These are phyloP conservation scores for Temnothorax longispinosus DNA, from an alignment of 1,140 invertebrate genomes.

Conservation along the genomic window DNA sequence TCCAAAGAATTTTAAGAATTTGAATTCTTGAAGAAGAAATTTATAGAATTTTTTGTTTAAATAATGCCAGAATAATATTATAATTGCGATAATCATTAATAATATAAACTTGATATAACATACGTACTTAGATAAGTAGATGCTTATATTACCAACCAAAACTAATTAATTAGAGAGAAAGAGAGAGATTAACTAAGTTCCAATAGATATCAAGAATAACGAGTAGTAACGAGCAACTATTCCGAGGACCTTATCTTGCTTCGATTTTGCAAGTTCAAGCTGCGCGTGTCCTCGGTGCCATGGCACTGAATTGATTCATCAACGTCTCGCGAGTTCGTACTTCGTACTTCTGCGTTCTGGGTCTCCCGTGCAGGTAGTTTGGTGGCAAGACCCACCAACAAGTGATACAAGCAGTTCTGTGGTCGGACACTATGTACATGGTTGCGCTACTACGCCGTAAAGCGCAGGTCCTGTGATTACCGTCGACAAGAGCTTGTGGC, in stretches of 20 bases:
- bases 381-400: slow-evolving; percentile 48
- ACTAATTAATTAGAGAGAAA: background rate
- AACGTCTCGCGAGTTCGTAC: slow-evolving; percentile 39
- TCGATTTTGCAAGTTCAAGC: slow-evolving; percentile 10
- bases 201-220: background rate
- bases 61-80: background rate
- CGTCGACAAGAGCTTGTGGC: slow-evolving; percentile 42
- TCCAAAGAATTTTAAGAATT: background rate
- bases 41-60: background rate
- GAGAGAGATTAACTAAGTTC: background rate
- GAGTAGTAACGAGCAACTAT: background rate
- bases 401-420: slow-evolving; percentile 60
- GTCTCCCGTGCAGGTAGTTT: slow-evolving; percentile 27
- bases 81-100: background rate
- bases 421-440: slow-evolving; percentile 47
- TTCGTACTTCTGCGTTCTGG: slow-evolving; percentile 14
- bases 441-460: slow-evolving; percentile 21
- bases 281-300: background rate
- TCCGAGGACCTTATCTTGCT: background rate
- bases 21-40: background rate
- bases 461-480: slow-evolving; percentile 36
- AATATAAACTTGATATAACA: background rate
- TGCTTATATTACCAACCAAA: background rate
- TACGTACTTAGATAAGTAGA: background rate
- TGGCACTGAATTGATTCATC: slow-evolving; percentile 49